Evolutionary conservation across 1,140 invertebrate species (phyloP), one percentile per base, ranked within the genome.

Genomic region (Rhagoletis pomonella): DNA sequence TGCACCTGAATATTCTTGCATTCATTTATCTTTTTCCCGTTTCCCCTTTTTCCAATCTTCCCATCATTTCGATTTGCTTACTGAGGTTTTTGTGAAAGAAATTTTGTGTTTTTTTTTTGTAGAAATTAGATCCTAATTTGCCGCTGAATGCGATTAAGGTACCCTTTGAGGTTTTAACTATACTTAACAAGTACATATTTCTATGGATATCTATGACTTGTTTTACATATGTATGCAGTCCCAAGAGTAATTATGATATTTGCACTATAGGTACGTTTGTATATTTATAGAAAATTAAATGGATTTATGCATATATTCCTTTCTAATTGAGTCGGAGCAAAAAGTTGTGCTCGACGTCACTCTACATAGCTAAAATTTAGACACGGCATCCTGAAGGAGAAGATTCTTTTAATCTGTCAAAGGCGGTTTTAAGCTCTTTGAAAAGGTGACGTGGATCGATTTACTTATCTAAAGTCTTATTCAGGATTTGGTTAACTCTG

Each of bases 1-100:
- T 55, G 47, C 73, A 81, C 73, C 73, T 81, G 73, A 81, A 17
- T 17, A 6, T 50, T 91, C 89, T 81, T 87, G 87, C 89, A 89
- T 89, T 90, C 89, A 89, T 90, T 88, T 85, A 87, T 87, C 84
- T 85, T 62, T 62, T 85, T 60, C 4, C 42, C 84, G n/a, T 62
- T 85, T 62, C 58, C 19, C 17, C 14, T 6, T 85, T 29, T 44
- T 19, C 50, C 81, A 59, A 9, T 44, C 14, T 85, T 85, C 12
- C 14, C 84, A 64, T 62, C 73, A 19, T 55, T 44, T 47, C 14
- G 60, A 50, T 17, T 12, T 69, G 44, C 17, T 17, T 1, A 0
- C 47, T 5, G 5, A 58, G 42, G 12, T 10, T 50, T 73, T 47
- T 73, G 42, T 73, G 12, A 5, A 50, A 73, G 47, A 50, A 73